Percentiles rank a stretch among this genome's conserved stretches.
Evolutionary conservation across 2,113 vertebrate species (phyloP).

Genomic region (Rhineura floridana): DNA sequence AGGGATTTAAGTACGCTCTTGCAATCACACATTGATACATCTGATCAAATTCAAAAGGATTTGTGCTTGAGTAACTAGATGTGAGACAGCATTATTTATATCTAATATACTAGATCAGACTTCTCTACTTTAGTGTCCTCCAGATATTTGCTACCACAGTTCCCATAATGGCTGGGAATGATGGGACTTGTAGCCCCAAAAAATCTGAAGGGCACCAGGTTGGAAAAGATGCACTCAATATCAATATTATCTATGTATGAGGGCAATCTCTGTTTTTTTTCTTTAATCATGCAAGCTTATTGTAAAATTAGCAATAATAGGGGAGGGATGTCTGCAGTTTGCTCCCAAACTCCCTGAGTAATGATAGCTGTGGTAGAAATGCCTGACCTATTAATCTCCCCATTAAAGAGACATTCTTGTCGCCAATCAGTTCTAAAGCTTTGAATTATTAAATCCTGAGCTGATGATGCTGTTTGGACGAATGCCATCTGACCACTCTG

Average conservation of each 20-base stretch:
- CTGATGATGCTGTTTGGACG: rapidly evolving
- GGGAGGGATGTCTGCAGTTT: neutral
- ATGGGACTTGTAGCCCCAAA: too few relatives aligned
- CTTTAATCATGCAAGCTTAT: neutral
- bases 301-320: neutral
- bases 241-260: neutral
- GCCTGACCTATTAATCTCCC: neutral
- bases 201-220: too few relatives aligned
- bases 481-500: constrained; percentile 11
- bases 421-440: neutral
- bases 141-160: too few relatives aligned
- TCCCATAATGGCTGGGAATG: too few relatives aligned
- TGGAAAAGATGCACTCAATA: too few relatives aligned
- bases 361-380: neutral
- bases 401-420: rapidly evolving
- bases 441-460: neutral
- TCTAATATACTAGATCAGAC: neutral
- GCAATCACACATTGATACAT: neutral
- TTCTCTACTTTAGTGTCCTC: too few relatives aligned
- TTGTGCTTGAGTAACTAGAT: neutral
- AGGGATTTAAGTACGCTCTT: neutral
- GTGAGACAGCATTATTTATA: neutral
- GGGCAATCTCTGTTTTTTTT: neutral
- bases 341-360: neutral
- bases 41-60: neutral